Conservation (phyloP, 2,888 invertebrate genomes). For the Eubasilissa splendida region DNA sequence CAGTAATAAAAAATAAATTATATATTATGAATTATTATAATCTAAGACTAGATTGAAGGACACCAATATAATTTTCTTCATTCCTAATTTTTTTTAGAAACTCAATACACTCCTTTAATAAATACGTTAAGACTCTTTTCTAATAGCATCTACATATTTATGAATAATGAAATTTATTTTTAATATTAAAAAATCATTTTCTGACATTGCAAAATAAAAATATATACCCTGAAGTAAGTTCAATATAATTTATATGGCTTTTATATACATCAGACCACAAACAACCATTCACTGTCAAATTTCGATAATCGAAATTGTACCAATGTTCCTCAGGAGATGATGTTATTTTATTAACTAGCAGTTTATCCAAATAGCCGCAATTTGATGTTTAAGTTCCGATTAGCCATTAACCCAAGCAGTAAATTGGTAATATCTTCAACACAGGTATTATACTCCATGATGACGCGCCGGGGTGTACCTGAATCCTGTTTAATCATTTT, state of each 20-base stretch:
- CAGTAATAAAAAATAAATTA: too few species aligned
- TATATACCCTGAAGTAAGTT: neutral
- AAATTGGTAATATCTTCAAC: conserved; percentile 1
- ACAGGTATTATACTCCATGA: too few species aligned
- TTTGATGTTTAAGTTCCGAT: conserved; percentile 14
- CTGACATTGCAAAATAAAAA: neutral
- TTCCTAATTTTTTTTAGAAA: too few species aligned
- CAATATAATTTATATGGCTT: neutral
- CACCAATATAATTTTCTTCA: too few species aligned
- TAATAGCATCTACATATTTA: too few species aligned
- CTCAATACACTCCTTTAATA: too few species aligned
- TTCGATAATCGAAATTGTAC: neutral
- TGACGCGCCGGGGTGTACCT: too few species aligned
- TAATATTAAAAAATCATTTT: neutral
- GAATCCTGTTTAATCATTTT: too few species aligned
- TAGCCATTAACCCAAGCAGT: neutral
- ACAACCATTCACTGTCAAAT: neutral
- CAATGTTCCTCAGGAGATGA: neutral
- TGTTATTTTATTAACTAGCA: conserved; percentile 9
- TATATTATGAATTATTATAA: too few species aligned
- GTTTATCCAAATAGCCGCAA: neutral
- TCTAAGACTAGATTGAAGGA: too few species aligned
- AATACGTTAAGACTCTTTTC: too few species aligned
- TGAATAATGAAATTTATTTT: neutral
- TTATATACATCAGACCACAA: neutral